Base-by-base conservation (phyloP, 2,888 invertebrate genomes). In the Periphyllus acericola region DNA sequence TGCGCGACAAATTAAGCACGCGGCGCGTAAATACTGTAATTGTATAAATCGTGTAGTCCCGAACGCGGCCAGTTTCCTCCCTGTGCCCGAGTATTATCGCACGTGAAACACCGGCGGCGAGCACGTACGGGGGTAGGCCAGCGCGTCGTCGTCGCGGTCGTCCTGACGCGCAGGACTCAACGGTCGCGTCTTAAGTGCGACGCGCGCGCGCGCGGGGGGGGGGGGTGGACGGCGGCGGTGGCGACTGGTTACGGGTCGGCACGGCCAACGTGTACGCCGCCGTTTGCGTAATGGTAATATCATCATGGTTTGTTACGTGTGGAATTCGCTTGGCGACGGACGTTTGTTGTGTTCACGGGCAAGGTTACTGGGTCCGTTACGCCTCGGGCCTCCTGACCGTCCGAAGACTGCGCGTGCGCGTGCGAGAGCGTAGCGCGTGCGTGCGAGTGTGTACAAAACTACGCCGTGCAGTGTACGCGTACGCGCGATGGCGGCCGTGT, bases 301-400 rank as follows among this genome's bases (percentile, higher is more conserved):
- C 25, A 25, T 34, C 14, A 32, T 60, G 55, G 55, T 55, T n/a
- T 11, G 80, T 80, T 40, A 68, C 80, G 29, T 29, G 80, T 74
- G 87, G 87, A 87, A 87, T 87, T 87, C 80, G 81, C 81, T 60
- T 21, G 79, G 34, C 72, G 52, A 17, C n/a, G 34, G 19, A 55
- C 21, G 40, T 19, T 32, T 32, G 79, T 36, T 46, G 68, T 85
- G 40, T 81, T 87, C 87, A 81, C 87, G 87, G 87, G 87, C 87
- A 87, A 87, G 87, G 87, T 87, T 87, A 87, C 81, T 87, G 87
- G 80, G 87, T 87, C 86, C 86, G 86, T 86, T 86, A 86, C 87
- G 81, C 87, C 87, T 34, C 60, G 87, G 81, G 87, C 81, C 11
- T 8, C 68, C 52, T 6, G 36, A 25, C 60, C 2, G 60, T 60